Percentiles rank a stretch among this genome's conserved stretches.
phyloP scores from a whole-genome alignment of 2,113 vertebrate species.

The Furnarius figulus region DNA sequence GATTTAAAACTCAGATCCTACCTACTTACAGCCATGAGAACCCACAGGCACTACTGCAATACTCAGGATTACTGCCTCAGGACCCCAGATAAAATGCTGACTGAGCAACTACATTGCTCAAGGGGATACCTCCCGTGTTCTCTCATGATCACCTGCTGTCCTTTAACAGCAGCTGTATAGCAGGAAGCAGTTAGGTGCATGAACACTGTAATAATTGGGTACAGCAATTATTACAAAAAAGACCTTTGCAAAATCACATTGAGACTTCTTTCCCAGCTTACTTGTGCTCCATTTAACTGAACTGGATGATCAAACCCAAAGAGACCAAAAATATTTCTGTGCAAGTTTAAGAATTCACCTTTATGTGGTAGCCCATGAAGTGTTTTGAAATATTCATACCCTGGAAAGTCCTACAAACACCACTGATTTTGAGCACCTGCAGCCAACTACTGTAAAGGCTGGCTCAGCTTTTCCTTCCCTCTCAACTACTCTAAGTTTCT shows the following conservation, averaged over 20 bases:
- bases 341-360: background rate
- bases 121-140: background rate
- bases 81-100: background rate
- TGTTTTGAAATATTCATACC: background rate
- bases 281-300: background rate
- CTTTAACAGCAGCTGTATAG: background rate
- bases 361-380: background rate
- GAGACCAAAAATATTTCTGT: background rate
- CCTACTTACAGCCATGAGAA: background rate
- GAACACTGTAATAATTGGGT: background rate
- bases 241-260: background rate
- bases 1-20: background rate
- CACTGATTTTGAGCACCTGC: background rate
- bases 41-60: background rate
- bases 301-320: background rate
- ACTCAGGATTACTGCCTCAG: background rate
- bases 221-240: background rate
- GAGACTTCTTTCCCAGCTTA: background rate
- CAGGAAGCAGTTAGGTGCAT: background rate
- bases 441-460: background rate
- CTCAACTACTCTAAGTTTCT: background rate
- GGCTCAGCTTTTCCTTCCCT: background rate
- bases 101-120: background rate
- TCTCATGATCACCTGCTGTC: background rate
- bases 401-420: background rate